A percentile compares a stretch with the other conserved stretches of the same genome.
Evolutionary conservation across 2,797 vertebrate genomes (phyloP).

Genomic region (Aldrovandia affinis): DNA sequence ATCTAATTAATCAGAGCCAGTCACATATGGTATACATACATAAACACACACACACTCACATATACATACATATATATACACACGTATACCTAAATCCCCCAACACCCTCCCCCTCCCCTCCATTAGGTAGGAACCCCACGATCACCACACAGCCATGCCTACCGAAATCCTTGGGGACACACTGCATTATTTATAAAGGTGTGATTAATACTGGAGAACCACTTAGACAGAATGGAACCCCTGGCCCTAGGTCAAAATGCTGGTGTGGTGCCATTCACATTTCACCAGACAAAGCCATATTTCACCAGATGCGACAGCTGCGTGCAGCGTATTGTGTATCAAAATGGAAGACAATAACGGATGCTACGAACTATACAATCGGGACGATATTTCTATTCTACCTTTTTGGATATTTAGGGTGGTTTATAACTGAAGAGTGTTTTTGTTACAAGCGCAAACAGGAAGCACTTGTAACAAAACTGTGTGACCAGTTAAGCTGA

Average conservation of each 20-base stretch:
- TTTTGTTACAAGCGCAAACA: background rate
- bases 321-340: background rate
- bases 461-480: background rate
- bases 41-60: too few species aligned
- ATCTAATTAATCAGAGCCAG: too few species aligned
- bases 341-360: slow-evolving; percentile 3
- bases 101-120: background rate
- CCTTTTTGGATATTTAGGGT: background rate
- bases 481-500: background rate
- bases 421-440: background rate
- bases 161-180: background rate
- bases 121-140: background rate
- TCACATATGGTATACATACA: too few species aligned
- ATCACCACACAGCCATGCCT: background rate
- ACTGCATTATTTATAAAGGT: slow-evolving; percentile 11
- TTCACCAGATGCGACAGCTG: slow-evolving; percentile 2
- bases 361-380: background rate
- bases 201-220: slow-evolving; percentile 18
- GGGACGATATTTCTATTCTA: background rate
- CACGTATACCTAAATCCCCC: background rate
- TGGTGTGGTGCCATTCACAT: slow-evolving; percentile 12
- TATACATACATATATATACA: background rate
- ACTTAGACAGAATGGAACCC: background rate
- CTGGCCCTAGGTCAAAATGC: slow-evolving; percentile 12
- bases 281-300: background rate